These are phyloP conservation scores for Ctenochaetus hawaiiensis DNA, from an alignment of 2,797 vertebrate genomes.

Conservation along the genomic window DNA sequence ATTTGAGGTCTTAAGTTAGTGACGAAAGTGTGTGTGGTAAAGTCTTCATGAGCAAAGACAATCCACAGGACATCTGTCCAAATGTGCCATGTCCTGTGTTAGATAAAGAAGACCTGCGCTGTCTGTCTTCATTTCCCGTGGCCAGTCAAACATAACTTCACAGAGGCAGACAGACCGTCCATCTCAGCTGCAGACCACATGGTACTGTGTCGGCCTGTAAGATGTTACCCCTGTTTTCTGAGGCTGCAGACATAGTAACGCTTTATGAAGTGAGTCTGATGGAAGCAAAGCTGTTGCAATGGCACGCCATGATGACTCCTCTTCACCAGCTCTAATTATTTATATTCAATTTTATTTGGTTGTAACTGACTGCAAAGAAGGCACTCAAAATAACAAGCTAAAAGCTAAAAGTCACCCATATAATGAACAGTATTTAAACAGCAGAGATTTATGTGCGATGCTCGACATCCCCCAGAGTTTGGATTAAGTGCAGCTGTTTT, in stretches of 20 bases:
- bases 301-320: constrained; percentile 5
- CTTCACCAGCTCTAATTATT: constrained; percentile 6
- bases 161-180: constrained; percentile 27
- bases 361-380: not conserved
- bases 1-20: not conserved
- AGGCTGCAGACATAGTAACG: constrained; percentile 50
- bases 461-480: constrained; percentile 24
- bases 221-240: constrained; percentile 35
- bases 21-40: constrained; percentile 9
- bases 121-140: constrained; percentile 44
- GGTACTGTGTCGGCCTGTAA: constrained; percentile 45
- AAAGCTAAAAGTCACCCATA: constrained; percentile 10
- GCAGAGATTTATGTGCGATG: constrained; percentile 10
- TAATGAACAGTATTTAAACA: constrained; percentile 30
- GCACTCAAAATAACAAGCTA: constrained; percentile 9
- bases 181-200: constrained; percentile 67
- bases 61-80: constrained; percentile 21
- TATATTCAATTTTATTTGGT: constrained; percentile 26
- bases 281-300: constrained; percentile 30
- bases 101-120: constrained; percentile 57
- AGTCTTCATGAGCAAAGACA: constrained; percentile 7
- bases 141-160: constrained; percentile 32
- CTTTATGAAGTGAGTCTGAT: constrained; percentile 26
- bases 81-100: constrained; percentile 50
- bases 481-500: constrained; percentile 29